Base-by-base conservation (phyloP, 1,140 invertebrate species). In the Philopotamus ludificatus region DNA sequence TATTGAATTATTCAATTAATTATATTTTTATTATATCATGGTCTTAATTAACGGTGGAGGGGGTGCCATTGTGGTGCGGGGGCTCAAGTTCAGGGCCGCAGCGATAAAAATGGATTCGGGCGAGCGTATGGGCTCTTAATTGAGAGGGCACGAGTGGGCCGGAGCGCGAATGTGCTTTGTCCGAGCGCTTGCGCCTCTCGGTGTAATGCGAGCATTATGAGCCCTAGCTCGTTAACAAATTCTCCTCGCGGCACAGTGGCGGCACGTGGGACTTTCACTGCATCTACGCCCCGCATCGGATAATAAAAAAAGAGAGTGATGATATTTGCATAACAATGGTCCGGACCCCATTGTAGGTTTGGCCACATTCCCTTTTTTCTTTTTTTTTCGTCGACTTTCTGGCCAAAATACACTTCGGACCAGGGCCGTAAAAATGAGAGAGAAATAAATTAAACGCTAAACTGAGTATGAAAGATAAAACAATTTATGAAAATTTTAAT, bases 401-500 rank as follows among this genome's bases (percentile, higher is more conserved):
- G 28, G 28, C 28, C 28, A 12, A 34, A 34, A 12, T 12, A 34
- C 28, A 34, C 4, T 34, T 34, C 28, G 28, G 4, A 34, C 28
- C 12, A 12, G 12, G 28, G 12, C 4, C 28, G 28, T 34, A 34
- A 34, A 34, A 34, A 34, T 34, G 28, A 34, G 28, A 9, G 3
- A 21, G 54, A 57, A 60, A 60, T 60, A 60, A 60, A 60, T 60
- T 60, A 60, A 60, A 60, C 57, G 57, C 57, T 60, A 60, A 60
- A 60, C 57, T 60, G 57, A 60, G 21, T 60, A 60, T 60, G 57
- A 60, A 60, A 60, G 57, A 60, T 60, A 60, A 60, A 60, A 60
- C 57, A 60, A 60, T 60, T 60, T 60, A 60, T 60, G 57, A 60
- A 60, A 60, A 45, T 60, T 60, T 60, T 60, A 60, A 60, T 60